These are phyloP conservation scores for Coilia nasus DNA, from an alignment of 2,797 vertebrate species.

Conservation along the genomic window DNA sequence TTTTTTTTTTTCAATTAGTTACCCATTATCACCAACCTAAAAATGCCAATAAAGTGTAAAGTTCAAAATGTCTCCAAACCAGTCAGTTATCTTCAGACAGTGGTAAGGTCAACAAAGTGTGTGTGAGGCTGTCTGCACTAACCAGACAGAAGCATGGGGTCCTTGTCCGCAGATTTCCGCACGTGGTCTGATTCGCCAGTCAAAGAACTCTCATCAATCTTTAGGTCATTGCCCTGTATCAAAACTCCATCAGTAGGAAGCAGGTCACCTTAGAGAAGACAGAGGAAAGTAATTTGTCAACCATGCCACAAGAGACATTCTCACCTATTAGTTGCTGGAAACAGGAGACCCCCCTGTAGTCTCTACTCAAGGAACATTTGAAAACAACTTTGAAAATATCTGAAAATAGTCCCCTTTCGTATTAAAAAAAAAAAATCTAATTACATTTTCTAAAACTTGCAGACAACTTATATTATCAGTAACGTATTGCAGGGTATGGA, in stretches of 20 bases:
- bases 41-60: constrained; percentile 17
- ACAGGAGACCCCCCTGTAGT: background rate
- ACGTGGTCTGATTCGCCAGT: constrained; percentile 98
- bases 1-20: constrained; percentile 3
- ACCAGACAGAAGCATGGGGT: constrained; percentile 98
- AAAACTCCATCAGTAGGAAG: constrained; percentile 92
- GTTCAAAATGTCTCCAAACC: constrained; percentile 19
- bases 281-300: background rate
- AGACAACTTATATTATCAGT: background rate
- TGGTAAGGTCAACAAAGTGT: background rate
- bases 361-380: background rate
- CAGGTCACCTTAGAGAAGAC: constrained; percentile 83
- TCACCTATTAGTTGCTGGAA: background rate
- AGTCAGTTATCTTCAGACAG: background rate
- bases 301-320: background rate
- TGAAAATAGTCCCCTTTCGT: background rate
- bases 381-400: background rate
- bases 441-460: background rate
- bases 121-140: constrained; percentile 49
- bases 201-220: constrained; percentile 97
- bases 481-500: background rate
- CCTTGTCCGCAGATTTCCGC: constrained; percentile 89
- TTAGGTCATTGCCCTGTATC: constrained; percentile 96
- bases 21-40: background rate
- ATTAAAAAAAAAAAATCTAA: background rate